Evolutionary conservation across 1,140 invertebrate species (phyloP), one percentile per base, ranked within the genome.

Genomic region (Drosophila sp.): DNA sequence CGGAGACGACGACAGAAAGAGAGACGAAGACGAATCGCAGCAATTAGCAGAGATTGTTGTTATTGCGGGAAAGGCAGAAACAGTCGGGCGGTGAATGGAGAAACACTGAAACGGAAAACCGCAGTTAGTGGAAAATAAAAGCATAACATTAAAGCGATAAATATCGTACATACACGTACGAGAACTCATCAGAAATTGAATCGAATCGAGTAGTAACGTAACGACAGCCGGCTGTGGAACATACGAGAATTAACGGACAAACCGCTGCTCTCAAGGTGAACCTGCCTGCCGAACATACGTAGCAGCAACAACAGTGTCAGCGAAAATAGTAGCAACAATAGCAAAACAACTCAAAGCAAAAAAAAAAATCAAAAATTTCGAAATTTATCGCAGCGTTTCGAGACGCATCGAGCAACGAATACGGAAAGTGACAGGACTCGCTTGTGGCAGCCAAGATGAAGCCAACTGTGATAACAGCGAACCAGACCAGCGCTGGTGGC

Each of bases 391-490:
- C 29, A 77, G 59, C 67, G 70, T 56, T 65, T 61, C 61, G 65
- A 75, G 41, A 61, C 56, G 57, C 51, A 29, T 43, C 41, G 43
- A 73, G 46, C 48, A 48, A 64, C 64, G 54, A 41, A 63, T 64
- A 62, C 74, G 51, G 43, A 59, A 59, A 65, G 45, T 63, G 71
- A 58, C 72, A 75, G 51, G 70, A 72, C 25, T 64, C 38, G 48
- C 25, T 56, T 50, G 40, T 32, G 16, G 65, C 54, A 66, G 32
- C 29, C 41, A 62, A 50, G 2, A 87, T 91, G 89, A 91, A 91
- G 75, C 89, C 89, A 63, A 89, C 89, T 90, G 82, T 91, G 86
- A 86, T 91, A 79, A 57, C 90, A 53, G 76, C 82, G 46, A 83
- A 73, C 16, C 86, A 82, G 62, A 59, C 65, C 51, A 32, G 59